Evolutionary conservation across 2,888 invertebrate genomes (phyloP).

Genomic region (Alviniconcha strummeri): DNA sequence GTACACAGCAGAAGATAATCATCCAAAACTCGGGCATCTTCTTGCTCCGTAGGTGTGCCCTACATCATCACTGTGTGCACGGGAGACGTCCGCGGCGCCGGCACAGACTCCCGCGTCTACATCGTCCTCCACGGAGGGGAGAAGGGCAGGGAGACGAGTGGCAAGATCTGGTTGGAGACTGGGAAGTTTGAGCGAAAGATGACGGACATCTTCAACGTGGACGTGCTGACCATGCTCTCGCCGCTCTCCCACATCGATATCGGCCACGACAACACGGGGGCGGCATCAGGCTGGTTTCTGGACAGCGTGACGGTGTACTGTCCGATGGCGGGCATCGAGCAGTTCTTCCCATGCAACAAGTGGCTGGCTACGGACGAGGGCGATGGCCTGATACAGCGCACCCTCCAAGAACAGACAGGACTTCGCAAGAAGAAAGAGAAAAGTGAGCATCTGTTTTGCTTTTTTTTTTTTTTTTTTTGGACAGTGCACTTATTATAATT

Average conservation of each 20-base stretch:
- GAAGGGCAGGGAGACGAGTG: conserved; percentile 63
- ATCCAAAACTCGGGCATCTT: too few relatives aligned
- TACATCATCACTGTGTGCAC: conserved; percentile 70
- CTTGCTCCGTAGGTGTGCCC: conserved; percentile 59
- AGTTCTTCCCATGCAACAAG: conserved; percentile 69
- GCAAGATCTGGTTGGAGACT: conserved; percentile 70
- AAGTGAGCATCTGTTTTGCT: conserved; percentile 54
- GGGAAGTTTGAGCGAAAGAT: conserved; percentile 69
- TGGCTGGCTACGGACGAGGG: conserved; percentile 72
- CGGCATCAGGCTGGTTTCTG: conserved; percentile 71
- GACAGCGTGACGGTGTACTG: conserved; percentile 70
- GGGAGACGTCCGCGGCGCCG: conserved; percentile 67
- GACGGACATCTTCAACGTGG: conserved; percentile 70
- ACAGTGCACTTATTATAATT: background rate
- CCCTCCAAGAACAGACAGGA: conserved; percentile 66
- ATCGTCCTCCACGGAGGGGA: conserved; percentile 65
- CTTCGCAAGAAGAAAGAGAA: conserved; percentile 65
- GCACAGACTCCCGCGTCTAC: conserved; percentile 70
- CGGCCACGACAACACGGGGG: conserved; percentile 72
- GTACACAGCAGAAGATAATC: too few relatives aligned
- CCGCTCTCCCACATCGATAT: conserved; percentile 69
- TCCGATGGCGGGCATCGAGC: conserved; percentile 70
- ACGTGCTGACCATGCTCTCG: conserved; percentile 65
- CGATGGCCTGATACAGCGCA: conserved; percentile 69
- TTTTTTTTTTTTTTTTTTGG: background rate